Evolutionary conservation across 53 echinoderm and acorn worm genomes (phyloP), one percentile per base, ranked within the genome.

Genomic region (Crossaster papposus): DNA sequence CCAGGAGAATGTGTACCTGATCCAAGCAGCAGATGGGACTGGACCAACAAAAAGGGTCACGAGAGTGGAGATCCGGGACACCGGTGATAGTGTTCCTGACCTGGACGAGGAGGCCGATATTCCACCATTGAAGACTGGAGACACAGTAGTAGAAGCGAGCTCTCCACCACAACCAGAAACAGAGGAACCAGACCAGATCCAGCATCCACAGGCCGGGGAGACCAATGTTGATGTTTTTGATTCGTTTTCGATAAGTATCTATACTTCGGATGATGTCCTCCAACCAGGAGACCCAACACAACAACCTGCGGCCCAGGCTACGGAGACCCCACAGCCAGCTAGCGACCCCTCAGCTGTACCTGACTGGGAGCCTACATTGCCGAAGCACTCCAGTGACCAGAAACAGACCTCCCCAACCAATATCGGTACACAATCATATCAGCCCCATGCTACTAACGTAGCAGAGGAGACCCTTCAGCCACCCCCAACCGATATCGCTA

Each of bases 51-150:
- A 93, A 62, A 22, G 53, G 53, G 53, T 94, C 14, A 83, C 91
- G 31, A 30, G 96, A 6, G 70, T 86, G 1, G 92, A 96, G 73
- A 18, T 96, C 13, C 31, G 92, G 3, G 89, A 94, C 58, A 63
- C 81, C 7, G 86, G 81, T 22, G 86, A 81, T 3, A 63, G 35
- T 11, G 64, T 81, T 36, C 82, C 82, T n/a, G n/a, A n/a, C 12
- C 17, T 30, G 12, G 31, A 10, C 31, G 4, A 10, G 6, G 30
- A 30, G 31, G 30, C 30, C 12, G 30, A 72, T 6, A 72, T 10
- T 33, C 72, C 29, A 7, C 53, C 31, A 22, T 32, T 23, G 17
- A 32, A 7, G 23, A 32, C 9, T 75, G n/a, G 30, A 4, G 76
- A 75, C 14, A 32, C 14, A 13, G n/a, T 14, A 29, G 76, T 36